Base-by-base conservation (phyloP, 2,888 invertebrate genomes). In the Priocnemis perturbator region DNA sequence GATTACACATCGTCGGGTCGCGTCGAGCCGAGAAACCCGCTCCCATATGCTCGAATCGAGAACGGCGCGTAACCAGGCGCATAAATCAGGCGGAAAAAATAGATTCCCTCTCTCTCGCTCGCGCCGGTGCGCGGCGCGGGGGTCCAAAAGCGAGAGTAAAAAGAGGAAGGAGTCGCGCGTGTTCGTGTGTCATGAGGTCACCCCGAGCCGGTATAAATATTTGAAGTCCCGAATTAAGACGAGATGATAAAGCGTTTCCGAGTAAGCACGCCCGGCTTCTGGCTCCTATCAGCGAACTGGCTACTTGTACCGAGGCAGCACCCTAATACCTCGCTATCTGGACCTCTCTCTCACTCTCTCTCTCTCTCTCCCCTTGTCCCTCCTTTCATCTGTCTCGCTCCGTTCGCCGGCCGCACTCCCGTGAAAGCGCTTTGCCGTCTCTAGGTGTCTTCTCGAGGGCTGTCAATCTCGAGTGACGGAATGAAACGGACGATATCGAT, bases 141-240 rank as follows among this genome's bases (percentile, higher is more conserved):
- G 19, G 20, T 19, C 30, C 19, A 30, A 37, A 14, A 5, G 37
- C 17, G 44, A 17, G 57, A 17, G 19, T 9, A 9, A 30, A 64
- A 20, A 50, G 50, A 50, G n/a, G 57, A 19, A 64, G 20, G 37
- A 37, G 37, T 37, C 37, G 37, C 37, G 37, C 37, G 37, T 37
- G 37, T 37, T 37, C 37, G 56, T 71, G 78, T 85, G 85, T 85
- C 85, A 79, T 83, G 84, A 86, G 86, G 86, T 87, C 86, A 85
- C 85, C 83, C 82, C 77, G 73, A 69, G 64, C 74, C 77, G 85
- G 83, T 87, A 86, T 87, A 86, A 87, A 87, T 86, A 86, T 87
- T 87, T 86, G 78, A 83, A 87, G 82, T 85, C 84, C 84, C 82
- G 83, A 87, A 87, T 86, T 85, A 87, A 87, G 82, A 83, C 81